Evolutionary conservation across 2,888 invertebrate species (phyloP).

Genomic region (Vanessa cardui): DNA sequence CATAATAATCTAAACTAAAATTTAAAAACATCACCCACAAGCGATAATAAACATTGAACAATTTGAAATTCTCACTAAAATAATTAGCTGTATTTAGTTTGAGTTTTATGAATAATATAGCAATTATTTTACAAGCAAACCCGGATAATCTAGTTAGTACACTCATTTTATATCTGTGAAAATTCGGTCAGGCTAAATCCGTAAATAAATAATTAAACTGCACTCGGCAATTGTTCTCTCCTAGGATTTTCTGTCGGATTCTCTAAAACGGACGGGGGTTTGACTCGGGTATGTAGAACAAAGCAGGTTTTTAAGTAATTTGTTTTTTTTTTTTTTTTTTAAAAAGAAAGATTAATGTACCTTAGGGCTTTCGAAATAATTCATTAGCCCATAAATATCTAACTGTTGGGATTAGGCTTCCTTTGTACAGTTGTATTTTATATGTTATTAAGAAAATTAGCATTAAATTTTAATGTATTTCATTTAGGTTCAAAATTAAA

Average conservation of each 20-base stretch:
- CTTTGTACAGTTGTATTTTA: not conserved
- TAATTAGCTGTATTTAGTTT: too few species aligned
- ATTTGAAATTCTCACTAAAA: too few species aligned
- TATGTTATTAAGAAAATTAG: too few species aligned
- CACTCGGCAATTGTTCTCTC: conserved; percentile 20
- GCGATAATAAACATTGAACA: too few species aligned
- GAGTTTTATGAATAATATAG: too few species aligned
- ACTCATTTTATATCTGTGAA: not conserved
- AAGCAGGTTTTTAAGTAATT: not conserved
- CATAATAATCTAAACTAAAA: too few species aligned
- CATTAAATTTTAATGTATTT: too few species aligned
- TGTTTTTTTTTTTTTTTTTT: not conserved
- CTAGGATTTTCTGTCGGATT: conserved; percentile 17
- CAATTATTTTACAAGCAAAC: not conserved
- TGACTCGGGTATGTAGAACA: not conserved
- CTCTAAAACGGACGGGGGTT: conserved; percentile 15
- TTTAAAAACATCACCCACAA: too few species aligned
- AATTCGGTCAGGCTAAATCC: not conserved
- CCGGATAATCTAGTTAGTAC: not conserved
- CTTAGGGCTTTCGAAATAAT: not conserved
- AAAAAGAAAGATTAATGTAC: not conserved
- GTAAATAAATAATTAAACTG: conserved; percentile 25
- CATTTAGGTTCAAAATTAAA: too few species aligned
- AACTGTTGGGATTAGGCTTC: too few species aligned
- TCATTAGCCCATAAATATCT: not conserved